Evolutionary conservation across 2,113 vertebrate genomes (phyloP).

Genomic region (Thymallus thymallus): DNA sequence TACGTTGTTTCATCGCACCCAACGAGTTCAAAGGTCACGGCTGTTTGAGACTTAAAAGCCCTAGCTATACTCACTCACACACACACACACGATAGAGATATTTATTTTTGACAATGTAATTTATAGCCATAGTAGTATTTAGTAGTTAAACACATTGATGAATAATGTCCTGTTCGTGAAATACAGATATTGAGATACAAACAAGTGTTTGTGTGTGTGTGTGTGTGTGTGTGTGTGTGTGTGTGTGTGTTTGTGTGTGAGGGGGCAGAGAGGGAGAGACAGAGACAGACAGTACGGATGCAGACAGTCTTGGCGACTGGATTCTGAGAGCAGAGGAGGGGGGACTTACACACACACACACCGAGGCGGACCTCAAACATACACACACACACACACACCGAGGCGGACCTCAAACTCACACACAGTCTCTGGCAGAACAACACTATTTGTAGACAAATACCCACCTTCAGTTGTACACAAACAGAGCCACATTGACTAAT

Average conservation of each 20-base stretch:
- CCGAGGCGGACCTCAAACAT: too few species aligned
- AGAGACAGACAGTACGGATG: not conserved
- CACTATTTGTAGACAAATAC: conserved; percentile 18
- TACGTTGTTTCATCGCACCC: too few species aligned
- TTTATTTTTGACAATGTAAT: too few species aligned
- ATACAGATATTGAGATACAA: not conserved
- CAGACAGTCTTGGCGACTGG: not conserved
- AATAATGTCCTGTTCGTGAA: too few species aligned
- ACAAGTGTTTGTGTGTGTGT: not conserved
- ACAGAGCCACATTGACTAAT: conserved; percentile 15
- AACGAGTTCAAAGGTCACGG: too few species aligned
- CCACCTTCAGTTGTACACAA: conserved; percentile 13
- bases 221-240: not conserved
- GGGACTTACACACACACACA: not conserved
- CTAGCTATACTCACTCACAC: too few species aligned
- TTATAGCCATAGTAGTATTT: too few species aligned
- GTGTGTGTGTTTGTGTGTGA: not conserved
- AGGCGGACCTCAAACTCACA: conserved; percentile 16
- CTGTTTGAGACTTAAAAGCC: too few species aligned
- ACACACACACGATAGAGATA: too few species aligned
- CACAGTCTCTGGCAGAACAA: conserved; percentile 10
- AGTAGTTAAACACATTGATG: too few species aligned
- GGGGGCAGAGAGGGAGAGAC: not conserved
- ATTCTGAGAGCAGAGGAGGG: not conserved
- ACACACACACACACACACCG: conserved; percentile 13